phyloP scores from a whole-genome alignment of 2,113 vertebrate species.

The Macrotus californicus region DNA sequence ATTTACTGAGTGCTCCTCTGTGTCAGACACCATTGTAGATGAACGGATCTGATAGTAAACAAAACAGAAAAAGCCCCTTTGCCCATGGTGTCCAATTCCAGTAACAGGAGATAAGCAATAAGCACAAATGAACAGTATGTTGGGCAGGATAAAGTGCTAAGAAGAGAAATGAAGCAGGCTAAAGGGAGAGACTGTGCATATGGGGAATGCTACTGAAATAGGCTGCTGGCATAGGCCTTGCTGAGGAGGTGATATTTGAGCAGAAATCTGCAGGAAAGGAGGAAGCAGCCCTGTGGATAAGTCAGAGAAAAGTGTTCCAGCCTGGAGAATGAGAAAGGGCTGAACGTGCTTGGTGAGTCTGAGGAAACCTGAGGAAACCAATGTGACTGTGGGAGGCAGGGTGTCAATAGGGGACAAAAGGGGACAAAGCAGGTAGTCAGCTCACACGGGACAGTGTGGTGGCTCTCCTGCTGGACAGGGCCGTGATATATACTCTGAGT shows the following conservation, averaged over 20 bases:
- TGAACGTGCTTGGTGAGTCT: background rate
- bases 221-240: background rate
- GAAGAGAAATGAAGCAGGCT: background rate
- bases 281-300: background rate
- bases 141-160: background rate
- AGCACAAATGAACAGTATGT: background rate
- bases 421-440: background rate
- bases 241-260: background rate
- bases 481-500: background rate
- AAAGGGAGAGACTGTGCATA: background rate
- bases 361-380: background rate
- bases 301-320: background rate
- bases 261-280: background rate
- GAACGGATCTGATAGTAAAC: background rate
- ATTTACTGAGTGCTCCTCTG: background rate
- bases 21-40: background rate
- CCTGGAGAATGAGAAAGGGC: background rate
- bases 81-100: background rate
- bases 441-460: too few species aligned
- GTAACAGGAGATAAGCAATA: background rate
- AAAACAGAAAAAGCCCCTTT: background rate
- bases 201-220: fast-evolving
- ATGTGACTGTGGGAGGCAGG: background rate
- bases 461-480: too few species aligned
- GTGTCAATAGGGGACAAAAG: too few species aligned